Conservation (phyloP, 30 jellyfish, hydroid and myxozoan genomes). For the Clytia hemisphaerica region DNA sequence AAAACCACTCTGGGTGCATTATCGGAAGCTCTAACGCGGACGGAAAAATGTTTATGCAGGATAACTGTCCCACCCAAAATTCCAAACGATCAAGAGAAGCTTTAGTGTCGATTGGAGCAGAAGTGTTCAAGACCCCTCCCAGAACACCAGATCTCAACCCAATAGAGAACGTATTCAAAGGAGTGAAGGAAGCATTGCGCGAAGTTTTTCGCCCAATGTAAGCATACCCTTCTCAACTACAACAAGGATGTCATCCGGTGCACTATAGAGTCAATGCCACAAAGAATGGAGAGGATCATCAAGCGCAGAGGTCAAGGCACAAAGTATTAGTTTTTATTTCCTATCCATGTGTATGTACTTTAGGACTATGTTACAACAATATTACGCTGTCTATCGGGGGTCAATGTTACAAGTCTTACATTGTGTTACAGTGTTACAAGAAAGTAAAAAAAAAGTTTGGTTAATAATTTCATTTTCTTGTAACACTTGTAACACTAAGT, state of each 20-base stretch:
- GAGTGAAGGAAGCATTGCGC: neutral
- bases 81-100: neutral
- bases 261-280: conserved; percentile 24
- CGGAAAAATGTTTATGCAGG: conserved; percentile 25
- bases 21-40: neutral
- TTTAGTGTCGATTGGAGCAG: neutral
- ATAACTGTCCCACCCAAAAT: conserved; percentile 8
- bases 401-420: no score
- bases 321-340: conserved; percentile 20
- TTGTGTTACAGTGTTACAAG: no score
- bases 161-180: conserved; percentile 18
- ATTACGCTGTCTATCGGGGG: no score
- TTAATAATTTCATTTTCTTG: no score
- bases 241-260: conserved; percentile 6
- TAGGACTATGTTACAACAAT: no score
- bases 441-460: no score
- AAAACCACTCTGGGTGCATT: conserved; percentile 4
- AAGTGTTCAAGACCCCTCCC: conserved; percentile 11
- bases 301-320: conserved; percentile 24
- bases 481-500: no score
- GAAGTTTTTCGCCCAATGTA: conserved; percentile 24
- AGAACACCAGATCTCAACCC: conserved; percentile 34
- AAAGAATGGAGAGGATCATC: conserved; percentile 15
- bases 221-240: conserved; percentile 4
- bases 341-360: no score